Base-by-base conservation (phyloP, 2,888 invertebrate genomes). In the Thera britannica region DNA sequence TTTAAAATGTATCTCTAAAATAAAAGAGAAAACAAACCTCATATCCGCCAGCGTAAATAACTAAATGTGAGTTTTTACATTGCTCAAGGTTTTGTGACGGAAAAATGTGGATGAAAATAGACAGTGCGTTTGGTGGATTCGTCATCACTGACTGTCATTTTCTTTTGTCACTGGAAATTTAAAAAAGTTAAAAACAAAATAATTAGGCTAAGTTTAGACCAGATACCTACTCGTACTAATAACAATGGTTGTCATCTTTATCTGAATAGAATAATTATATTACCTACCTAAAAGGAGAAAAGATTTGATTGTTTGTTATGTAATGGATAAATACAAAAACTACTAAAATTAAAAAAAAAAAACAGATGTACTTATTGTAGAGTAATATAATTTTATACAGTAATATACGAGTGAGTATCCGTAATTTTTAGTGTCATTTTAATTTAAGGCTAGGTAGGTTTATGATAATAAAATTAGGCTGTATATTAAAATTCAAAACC, bases 41-140 rank as follows among this genome's bases (percentile, higher is more conserved):
- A 75, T 72, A 75, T 69, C 70, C 69, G 74, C 73, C 74, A 77
- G 78, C 70, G 77, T 76, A 78, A 81, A 77, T 75, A 74, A 65
- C 78, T 74, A 34, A 52, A 34, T 52, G 52, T 52, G 71, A 70
- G 67, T 74, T 79, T 77, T 80, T 71, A 81, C 75, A 77, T 73
- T 79, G 75, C 74, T 76, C 82, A 83, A 84, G 83, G 83, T 77
- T 81, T 74, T 65, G 67, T 72, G 75, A 75, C 73, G 74, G 78
- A 82, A 83, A 76, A 78, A 76, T 75, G 65, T 68, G 72, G 73
- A 71, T 75, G 71, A 67, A 83, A 84, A 83, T 80, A 83, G 81
- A 75, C 62, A 68, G 69, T 68, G 72, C 70, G 77, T 76, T 77
- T 70, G 64, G 80, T 75, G 71, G 76, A 78, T 82, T 80, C 77